Evolutionary conservation across 2,113 vertebrate genomes (phyloP), one percentile per base, ranked within the genome.

Genomic region (Tylochromis polylepis): DNA sequence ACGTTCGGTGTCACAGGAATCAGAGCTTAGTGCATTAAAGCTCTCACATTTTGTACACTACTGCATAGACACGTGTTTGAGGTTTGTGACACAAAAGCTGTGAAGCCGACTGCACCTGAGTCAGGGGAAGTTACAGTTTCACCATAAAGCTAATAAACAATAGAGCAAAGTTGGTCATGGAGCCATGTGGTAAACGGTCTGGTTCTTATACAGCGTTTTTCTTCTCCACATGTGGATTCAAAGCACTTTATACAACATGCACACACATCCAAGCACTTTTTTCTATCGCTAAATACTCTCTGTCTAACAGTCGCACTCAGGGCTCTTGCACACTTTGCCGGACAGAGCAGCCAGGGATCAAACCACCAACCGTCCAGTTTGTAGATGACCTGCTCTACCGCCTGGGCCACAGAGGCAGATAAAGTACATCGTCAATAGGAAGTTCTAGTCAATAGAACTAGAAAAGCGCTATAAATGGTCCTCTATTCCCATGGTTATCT

Each of bases 301-400:
- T n/a, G n/a, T n/a, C n/a, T n/a, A 34, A 34, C 31, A 34, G 6
- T 34, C 31, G n/a, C 10, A 65, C 4, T 6, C 18, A 3, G 60
- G 11, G 60, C 36, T 65, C 31, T 4, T 65, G 60, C 60, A 36
- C 60, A 65, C 18, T 65, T 65, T 62, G 59, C 59, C 5, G 4
- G 11, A 3, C 9, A 11, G 59, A 31, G 59, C 3, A 62, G 10
- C 59, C 31, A 36, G 5, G 31, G 5, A 62, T 62, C 31, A 36
- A 65, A 65, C 34, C 34, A 38, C 20, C 60, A 65, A 65, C 60
- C 60, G n/a, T 38, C 34, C 60, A 65, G 60, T 65, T 29, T 29
- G 29, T 29, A 29, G 29, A 2, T 3, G 60, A 65, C 60, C 4
- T 8, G 60, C 60, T 65, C 11, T 38, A 65, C 20, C n/a, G n/a